Conservation (phyloP, 2,888 invertebrate species). For the Drosophila anomalata region DNA sequence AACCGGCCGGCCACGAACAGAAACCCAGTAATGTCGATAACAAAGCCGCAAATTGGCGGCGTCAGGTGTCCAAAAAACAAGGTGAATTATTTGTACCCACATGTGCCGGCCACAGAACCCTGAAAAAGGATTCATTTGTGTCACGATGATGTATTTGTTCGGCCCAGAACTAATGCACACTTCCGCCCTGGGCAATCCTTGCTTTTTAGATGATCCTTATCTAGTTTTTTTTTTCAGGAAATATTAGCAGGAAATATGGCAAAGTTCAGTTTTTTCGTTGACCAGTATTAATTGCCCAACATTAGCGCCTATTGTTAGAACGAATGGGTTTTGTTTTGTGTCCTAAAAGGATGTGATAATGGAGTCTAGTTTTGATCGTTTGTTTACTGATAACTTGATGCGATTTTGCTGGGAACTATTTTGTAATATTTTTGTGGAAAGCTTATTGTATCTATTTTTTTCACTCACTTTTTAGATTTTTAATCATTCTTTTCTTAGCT, state of each 20-base stretch:
- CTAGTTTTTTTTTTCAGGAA: conserved; percentile 57
- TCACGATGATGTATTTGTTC: conserved; percentile 71
- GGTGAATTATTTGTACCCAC: conserved; percentile 44
- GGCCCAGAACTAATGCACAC: conserved; percentile 53
- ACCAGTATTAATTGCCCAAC: conserved; percentile 69
- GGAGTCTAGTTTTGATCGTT: conserved; percentile 59
- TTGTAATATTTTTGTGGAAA: too few relatives aligned
- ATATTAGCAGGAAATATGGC: conserved; percentile 60
- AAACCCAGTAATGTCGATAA: conserved; percentile 49
- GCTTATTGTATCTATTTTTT: neutral
- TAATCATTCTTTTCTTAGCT: too few relatives aligned
- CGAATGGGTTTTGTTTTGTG: conserved; percentile 11
- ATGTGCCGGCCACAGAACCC: conserved; percentile 8
- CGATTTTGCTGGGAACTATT: neutral
- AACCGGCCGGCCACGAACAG: conserved; percentile 6
- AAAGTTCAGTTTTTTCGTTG: conserved; percentile 52
- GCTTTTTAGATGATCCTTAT: conserved; percentile 66
- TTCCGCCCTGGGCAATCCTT: conserved; percentile 71
- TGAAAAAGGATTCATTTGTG: conserved; percentile 72
- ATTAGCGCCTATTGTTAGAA: conserved; percentile 73
- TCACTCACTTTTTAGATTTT: neutral
- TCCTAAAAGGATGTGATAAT: conserved; percentile 67
- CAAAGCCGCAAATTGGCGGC: conserved; percentile 70
- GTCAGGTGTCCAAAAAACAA: conserved; percentile 63
- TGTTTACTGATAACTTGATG: conserved; percentile 45